Base-by-base conservation (phyloP, 1,140 invertebrate genomes). In the Hyles euphorbiae region DNA sequence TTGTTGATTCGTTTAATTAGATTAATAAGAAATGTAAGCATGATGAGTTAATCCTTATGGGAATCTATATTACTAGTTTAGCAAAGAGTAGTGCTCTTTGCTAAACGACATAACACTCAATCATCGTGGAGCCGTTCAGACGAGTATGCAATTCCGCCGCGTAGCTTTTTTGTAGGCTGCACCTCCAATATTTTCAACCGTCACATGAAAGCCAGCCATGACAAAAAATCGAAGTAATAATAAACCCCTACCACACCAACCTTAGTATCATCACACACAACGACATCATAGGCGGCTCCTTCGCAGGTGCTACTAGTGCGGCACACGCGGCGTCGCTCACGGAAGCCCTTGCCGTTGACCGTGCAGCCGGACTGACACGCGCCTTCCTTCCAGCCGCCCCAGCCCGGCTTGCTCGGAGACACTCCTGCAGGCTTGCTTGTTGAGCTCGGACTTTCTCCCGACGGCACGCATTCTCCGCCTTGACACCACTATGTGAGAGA, bases 311-410 rank as follows among this genome's bases (percentile, higher is more conserved):
- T 58, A 91, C 90, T 22, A 22, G 22, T 22, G 7, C 91, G 77
- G 62, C 94, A 95, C 2, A 71, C 74, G 60, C 94, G 87, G 22
- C 89, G 78, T 8, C 89, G 90, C 12, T 83, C 81, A 56, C 87
- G 87, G 48, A 83, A 90, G 0, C 94, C 93, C 67, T 87, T 90
- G 0, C 92, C 90, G 46, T 91, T 90, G n/a, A 86, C 63, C 0
- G 94, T 90, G 67, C 95, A 95, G 5, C 92, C 94, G 1, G 94
- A 95, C 2, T 70, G 87, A 69, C 95, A 95, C 4, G 75, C 68
- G 34, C 87, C 90, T 34, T 89, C 74, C 5, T 81, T 83, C 94
- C 94, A 95, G 0, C 88, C 81, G 54, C 91, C 89, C 94, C 94
- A 95, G 2, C 59, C 89, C 90, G 49, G 79, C 70, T 52, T 83